Base-by-base conservation (phyloP, 1,140 invertebrate genomes). In the Drosophila dunni region DNA sequence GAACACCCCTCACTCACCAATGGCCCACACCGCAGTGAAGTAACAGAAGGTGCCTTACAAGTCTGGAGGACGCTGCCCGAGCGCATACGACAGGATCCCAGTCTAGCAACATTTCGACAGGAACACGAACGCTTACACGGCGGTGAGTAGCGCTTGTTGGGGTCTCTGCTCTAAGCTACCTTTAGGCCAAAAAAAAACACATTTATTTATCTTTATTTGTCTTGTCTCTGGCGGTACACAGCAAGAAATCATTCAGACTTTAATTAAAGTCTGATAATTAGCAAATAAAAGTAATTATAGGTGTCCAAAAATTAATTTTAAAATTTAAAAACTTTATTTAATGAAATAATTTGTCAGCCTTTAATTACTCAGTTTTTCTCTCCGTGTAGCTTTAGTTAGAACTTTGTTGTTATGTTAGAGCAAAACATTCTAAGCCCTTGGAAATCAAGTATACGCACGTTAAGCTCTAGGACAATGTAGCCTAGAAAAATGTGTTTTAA, bases 31-130 rank as follows among this genome's bases (percentile, higher is more conserved):
- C 20, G 58, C 92, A 94, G 94, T 88, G 94, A 94, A 90, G 92
- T 94, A 81, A 94, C 95, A n/a, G 94, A 95, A 24, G 94, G 95
- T 46, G 93, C 94, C 61, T 83, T 95, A 56, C 94, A 94, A 74
- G 93, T 95, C 51, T 95, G 95, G 95, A 91, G 94, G 62, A 93
- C 94, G 45, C 92, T 95, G 34, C 95, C 95, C 0, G 94, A 95
- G 66, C 93, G 93, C 42, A 94, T 95, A 88, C 94, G 94, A 56
- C 93, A 94, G 78, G 94, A 95, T 88, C 94, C 95, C 6, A 94
- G 94, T 51, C 90, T 95, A 68, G 94, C 94, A 45, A 93, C 93
- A 11, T 95, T 95, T 91, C 94, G 94, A 66, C 93, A 93, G 67
- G 93, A 94, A 60, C 95, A 95, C 71, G 94, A 95, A 74, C 94